Percentiles rank a stretch among this genome's conserved stretches.
phyloP scores from a whole-genome alignment of 2,888 invertebrate genomes.

The Microctonus aethiopoides region DNA sequence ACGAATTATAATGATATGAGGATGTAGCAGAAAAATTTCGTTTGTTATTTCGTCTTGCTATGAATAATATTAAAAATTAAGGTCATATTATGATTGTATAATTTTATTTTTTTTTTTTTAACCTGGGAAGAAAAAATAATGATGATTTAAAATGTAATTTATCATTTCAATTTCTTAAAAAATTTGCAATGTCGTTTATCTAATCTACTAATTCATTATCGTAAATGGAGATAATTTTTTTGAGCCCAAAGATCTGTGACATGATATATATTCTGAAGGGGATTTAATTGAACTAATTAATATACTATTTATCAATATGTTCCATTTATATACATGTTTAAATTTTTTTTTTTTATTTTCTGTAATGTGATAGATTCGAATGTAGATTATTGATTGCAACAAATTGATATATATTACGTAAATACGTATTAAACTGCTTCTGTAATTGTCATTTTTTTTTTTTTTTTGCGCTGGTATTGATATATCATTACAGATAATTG shows the following conservation, averaged over 20 bases:
- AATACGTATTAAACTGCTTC: too few species aligned
- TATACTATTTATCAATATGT: not conserved
- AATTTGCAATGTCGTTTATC: not conserved
- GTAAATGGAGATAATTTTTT: not conserved
- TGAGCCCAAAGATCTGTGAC: not conserved
- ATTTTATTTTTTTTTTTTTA: not conserved
- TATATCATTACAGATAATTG: too few species aligned
- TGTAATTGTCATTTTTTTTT: too few species aligned
- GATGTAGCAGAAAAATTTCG: conserved; percentile 12
- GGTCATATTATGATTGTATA: not conserved
- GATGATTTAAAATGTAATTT: not conserved
- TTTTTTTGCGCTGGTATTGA: too few species aligned
- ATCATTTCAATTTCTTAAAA: not conserved
- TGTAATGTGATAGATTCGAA: too few species aligned
- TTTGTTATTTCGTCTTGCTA: conserved; percentile 12
- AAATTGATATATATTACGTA: too few species aligned
- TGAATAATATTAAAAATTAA: not conserved
- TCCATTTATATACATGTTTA: not conserved
- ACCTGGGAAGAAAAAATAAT: not conserved
- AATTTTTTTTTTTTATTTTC: not conserved
- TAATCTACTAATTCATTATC: not conserved
- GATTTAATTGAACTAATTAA: not conserved
- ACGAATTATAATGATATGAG: conserved; percentile 32
- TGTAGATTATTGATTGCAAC: too few species aligned
- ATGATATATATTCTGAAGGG: not conserved